These are phyloP conservation scores for Heliocidaris erythrogramma DNA, from an alignment of 35 echinoderm and acorn worm genomes.

Conservation along the genomic window DNA sequence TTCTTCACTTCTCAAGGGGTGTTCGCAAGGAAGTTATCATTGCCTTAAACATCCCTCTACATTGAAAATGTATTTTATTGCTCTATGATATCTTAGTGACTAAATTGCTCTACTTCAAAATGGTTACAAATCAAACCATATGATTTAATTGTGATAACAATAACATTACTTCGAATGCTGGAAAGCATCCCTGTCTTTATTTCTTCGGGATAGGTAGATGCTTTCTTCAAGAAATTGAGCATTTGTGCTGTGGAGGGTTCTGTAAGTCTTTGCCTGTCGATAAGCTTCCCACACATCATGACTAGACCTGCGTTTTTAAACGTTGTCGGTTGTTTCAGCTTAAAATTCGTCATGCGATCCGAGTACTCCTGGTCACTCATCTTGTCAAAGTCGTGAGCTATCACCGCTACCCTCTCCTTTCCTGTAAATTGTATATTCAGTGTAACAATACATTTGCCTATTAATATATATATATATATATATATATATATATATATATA, in stretches of 20 bases:
- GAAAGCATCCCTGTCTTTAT: background rate
- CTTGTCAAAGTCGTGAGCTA: background rate
- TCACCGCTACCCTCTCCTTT: constrained; percentile 17
- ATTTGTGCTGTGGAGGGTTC: background rate
- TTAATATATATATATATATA: no score
- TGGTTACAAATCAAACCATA: no score
- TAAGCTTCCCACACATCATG: background rate
- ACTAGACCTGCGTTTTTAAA: background rate
- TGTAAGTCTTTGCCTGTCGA: background rate
- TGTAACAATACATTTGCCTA: no score
- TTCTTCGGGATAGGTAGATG: background rate
- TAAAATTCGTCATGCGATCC: background rate
- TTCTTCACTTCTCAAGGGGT: no score
- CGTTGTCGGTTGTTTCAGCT: background rate
- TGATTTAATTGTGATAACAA: no score
- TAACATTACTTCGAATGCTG: background rate
- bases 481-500: no score
- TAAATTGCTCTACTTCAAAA: no score
- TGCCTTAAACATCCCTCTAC: no score
- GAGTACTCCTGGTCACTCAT: background rate
- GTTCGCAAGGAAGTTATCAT: no score
- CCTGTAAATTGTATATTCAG: background rate
- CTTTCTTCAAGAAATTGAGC: background rate
- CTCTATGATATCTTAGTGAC: background rate
- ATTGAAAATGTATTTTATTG: background rate